Base-by-base conservation (phyloP, 2,113 vertebrate species). In the Geothlypis trichas region DNA sequence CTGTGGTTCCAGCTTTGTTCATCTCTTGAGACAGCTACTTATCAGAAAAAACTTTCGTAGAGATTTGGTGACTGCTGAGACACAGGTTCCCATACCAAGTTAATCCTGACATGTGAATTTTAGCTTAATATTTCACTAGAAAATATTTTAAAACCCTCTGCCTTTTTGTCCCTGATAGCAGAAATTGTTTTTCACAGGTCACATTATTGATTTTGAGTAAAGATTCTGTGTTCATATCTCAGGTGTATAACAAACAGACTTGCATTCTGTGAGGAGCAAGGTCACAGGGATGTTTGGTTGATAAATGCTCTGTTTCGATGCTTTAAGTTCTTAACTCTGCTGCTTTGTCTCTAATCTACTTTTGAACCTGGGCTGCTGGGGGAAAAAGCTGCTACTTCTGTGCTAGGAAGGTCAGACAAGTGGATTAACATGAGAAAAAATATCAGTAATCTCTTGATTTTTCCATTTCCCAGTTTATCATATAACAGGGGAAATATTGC, bases 291-390 rank as follows among this genome's bases (percentile, higher is more conserved):
- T 65, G 24, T 52, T 66, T 63, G 31, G 35, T 9, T 85, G 91
- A 75, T 71, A 93, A 95, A 88, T 80, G 44, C 21, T 82, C 21
- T 84, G 54, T 21, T 86, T 88, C 91, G 77, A 78, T 71, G 52
- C 15, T 95, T 89, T 74, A 21, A 23, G 35, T 84, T 90, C 84
- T 88, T 77, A 82, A 58, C 65, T 93, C 55, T 41, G 47, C 19
- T 79, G 18, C 47, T 93, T 93, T 94, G 42, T 73, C 33, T 85
- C 33, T 91, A 95, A 95, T 87, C 61, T 84, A 96, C 37, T 85
- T 95, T 61, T 76, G 54, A 87, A 72, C 68, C 55, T 54, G 33
- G 16, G 59, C 19, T 89, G 35, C 58, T 66, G 35, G 20, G 22
- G 26, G 12, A 41, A 80, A 93, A 71, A 76, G 41, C 24, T 75